Evolutionary conservation across 2,797 vertebrate species (phyloP).

Genomic region (Paramormyrops hopkinsi): DNA sequence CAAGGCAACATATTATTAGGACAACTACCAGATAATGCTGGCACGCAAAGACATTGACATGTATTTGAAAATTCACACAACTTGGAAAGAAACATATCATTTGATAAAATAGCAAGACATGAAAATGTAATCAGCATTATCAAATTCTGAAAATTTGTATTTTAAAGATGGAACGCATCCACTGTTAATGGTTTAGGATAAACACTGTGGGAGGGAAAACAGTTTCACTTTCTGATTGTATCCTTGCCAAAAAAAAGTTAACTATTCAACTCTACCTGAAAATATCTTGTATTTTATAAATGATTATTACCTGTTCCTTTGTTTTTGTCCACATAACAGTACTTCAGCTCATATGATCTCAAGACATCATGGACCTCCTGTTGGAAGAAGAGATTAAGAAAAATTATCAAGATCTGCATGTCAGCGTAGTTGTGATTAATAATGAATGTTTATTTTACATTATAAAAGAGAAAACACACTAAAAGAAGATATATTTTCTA

Average conservation of each 20-base stretch:
- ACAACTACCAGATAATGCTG: neutral
- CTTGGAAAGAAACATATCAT: neutral
- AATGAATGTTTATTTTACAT: neutral
- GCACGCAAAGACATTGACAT: neutral
- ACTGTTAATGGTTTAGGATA: neutral
- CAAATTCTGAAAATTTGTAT: neutral
- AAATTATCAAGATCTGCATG: neutral
- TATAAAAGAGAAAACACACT: neutral
- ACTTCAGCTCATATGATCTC: conserved; percentile 70
- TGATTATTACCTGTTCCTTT: conserved; percentile 65
- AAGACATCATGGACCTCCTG: conserved; percentile 70
- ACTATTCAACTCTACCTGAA: neutral
- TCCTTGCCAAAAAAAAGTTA: neutral
- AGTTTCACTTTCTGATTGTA: neutral
- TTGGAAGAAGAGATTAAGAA: conserved; percentile 36
- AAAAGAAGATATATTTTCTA: neutral
- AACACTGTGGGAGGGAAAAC: neutral
- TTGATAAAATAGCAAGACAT: neutral
- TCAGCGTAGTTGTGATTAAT: neutral
- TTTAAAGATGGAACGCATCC: neutral
- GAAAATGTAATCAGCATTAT: neutral
- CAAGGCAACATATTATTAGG: neutral
- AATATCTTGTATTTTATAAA: neutral
- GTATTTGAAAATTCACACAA: neutral
- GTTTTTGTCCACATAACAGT: conserved; percentile 74